Conservation (phyloP, 2,797 vertebrate species). For the Alosa sapidissima region DNA sequence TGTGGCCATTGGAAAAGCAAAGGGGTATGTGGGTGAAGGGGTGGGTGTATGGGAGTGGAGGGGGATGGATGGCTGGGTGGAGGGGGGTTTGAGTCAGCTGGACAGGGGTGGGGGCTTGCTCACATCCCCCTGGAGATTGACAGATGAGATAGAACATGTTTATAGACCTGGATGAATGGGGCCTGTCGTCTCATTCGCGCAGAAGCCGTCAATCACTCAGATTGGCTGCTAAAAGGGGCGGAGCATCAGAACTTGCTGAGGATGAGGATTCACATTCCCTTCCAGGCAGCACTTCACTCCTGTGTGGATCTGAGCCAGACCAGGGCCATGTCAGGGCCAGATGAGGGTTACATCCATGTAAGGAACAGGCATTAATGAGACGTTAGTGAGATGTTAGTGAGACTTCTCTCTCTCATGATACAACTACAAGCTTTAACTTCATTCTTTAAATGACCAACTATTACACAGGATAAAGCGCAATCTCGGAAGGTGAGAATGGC, state of each 20-base stretch:
- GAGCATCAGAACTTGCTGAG: not conserved
- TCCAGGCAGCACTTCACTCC: not conserved
- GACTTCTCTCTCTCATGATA: no score
- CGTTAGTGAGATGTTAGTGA: not conserved
- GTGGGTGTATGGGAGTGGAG: not conserved
- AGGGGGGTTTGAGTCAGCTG: not conserved
- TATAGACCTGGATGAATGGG: conserved; percentile 9
- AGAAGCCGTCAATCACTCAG: conserved; percentile 15
- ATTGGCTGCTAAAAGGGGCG: not conserved
- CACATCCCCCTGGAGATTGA: conserved; percentile 9
- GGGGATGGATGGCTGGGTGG: not conserved
- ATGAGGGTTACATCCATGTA: not conserved
- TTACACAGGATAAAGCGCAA: no score
- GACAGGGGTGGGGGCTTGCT: not conserved
- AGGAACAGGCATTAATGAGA: not conserved
- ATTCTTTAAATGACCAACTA: no score
- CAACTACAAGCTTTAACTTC: no score
- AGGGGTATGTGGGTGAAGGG: not conserved
- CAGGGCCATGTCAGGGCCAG: no score
- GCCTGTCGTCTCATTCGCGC: conserved; percentile 4
- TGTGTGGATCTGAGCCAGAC: not conserved
- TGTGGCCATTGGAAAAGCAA: no score
- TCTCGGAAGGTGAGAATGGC: no score
- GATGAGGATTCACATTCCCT: not conserved
- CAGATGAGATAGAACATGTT: not conserved